A percentile compares a stretch with the other conserved stretches of the same genome.
Conservation (phyloP, 1,140 invertebrate species). For the Drosophila mojavensis region DNA sequence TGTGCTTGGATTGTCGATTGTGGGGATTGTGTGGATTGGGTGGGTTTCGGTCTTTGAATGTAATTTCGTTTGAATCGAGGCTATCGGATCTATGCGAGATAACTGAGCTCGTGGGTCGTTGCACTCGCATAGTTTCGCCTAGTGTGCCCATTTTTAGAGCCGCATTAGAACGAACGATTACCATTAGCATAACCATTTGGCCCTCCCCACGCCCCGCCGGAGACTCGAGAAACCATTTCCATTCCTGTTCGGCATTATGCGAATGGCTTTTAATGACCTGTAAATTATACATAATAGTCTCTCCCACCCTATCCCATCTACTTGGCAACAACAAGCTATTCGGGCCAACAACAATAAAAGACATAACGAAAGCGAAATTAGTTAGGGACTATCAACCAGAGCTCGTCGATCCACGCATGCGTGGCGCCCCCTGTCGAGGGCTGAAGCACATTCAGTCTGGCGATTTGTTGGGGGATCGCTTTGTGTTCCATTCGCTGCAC, state of each 20-base stretch:
- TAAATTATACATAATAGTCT: slow-evolving; percentile 12
- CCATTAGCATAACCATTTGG: slow-evolving; percentile 31
- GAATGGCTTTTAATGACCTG: slow-evolving; percentile 13
- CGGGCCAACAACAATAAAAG: slow-evolving; percentile 25
- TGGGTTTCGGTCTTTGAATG: slow-evolving; percentile 11
- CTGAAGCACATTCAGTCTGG: no score
- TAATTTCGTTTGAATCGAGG: slow-evolving; percentile 28
- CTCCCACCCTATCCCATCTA: slow-evolving; percentile 31
- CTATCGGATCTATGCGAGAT: slow-evolving; percentile 41
- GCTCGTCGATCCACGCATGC: slow-evolving; percentile 45
- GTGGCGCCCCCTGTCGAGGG: slow-evolving; percentile 36
- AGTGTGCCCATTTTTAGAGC: slow-evolving; percentile 24
- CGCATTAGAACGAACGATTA: slow-evolving; percentile 35
- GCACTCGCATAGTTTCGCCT: slow-evolving; percentile 2
- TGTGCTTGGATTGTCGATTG: slow-evolving; percentile 6
- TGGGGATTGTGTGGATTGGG: neutral
- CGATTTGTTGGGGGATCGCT: slow-evolving; percentile 12
- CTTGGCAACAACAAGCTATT: slow-evolving; percentile 43
- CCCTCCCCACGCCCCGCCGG: neutral
- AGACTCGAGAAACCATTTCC: neutral
- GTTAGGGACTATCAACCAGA: slow-evolving; percentile 33
- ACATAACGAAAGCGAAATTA: slow-evolving; percentile 49
- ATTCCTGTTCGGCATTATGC: slow-evolving; percentile 41
- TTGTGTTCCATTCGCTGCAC: slow-evolving; percentile 19
- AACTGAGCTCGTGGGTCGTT: slow-evolving; percentile 26